These are phyloP conservation scores for Acleris literana DNA, from an alignment of 2,888 invertebrate genomes.

Conservation along the genomic window DNA sequence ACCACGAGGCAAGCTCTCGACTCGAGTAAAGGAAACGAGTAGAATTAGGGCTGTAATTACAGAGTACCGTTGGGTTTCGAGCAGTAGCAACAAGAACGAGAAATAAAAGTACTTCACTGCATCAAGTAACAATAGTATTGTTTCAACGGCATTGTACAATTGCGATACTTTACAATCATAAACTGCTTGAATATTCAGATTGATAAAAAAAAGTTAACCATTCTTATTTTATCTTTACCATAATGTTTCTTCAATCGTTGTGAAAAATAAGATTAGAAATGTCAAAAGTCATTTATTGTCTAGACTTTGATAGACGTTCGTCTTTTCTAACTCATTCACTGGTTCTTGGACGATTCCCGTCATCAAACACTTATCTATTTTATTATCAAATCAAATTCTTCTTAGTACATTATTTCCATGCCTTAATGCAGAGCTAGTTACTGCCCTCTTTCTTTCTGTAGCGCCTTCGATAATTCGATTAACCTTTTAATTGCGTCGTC, in stretches of 20 bases:
- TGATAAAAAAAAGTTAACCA: conserved; percentile 40
- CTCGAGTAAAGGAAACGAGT: conserved; percentile 31
- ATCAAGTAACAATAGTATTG: conserved; percentile 47
- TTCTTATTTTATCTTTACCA: conserved; percentile 8
- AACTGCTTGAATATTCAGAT: conserved; percentile 38
- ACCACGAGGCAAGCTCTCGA: conserved; percentile 36
- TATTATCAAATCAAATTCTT: neutral
- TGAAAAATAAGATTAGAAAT: too few species aligned
- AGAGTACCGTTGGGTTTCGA: conserved; percentile 37
- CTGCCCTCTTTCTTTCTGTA: conserved; percentile 13
- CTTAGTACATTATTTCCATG: too few species aligned
- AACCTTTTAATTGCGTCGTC: conserved; percentile 70
- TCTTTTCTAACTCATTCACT: too few species aligned
- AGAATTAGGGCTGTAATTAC: conserved; percentile 41
- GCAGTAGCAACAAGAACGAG: conserved; percentile 37
- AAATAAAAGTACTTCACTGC: conserved; percentile 42
- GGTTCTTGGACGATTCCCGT: too few species aligned
- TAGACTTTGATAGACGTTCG: neutral
- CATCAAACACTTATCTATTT: neutral
- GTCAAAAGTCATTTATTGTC: too few species aligned
- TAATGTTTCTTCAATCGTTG: neutral
- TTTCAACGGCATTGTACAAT: conserved; percentile 45
- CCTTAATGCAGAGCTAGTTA: neutral
- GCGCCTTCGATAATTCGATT: conserved; percentile 66
- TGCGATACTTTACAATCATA: conserved; percentile 44